phyloP scores from a whole-genome alignment of 2,797 vertebrate genomes.

The Garrulus glandarius region DNA sequence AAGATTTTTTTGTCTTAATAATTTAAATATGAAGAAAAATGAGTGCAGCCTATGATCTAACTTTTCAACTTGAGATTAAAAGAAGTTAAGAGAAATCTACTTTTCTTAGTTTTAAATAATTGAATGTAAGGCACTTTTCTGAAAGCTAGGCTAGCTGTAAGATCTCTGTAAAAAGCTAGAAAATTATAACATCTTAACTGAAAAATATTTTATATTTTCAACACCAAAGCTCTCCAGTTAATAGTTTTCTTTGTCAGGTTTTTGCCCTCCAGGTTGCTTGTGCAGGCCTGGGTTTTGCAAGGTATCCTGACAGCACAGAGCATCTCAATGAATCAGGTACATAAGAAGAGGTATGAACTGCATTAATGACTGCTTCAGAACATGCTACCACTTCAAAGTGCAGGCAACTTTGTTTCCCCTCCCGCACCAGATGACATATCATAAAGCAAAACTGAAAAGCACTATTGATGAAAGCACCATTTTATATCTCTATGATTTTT shows the following conservation, averaged over 20 bases:
- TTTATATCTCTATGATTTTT: slow-evolving; percentile 35
- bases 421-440: slow-evolving; percentile 32
- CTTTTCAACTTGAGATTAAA: neutral
- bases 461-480: slow-evolving; percentile 16
- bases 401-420: slow-evolving; percentile 17
- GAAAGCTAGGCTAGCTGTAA: neutral
- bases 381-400: slow-evolving; percentile 38
- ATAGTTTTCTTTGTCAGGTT: neutral
- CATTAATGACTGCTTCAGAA: slow-evolving; percentile 18
- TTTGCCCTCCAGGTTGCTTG: neutral
- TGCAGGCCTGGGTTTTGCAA: neutral
- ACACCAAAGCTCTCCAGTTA: neutral
- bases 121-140: neutral
- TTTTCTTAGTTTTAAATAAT: neutral
- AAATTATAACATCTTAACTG: neutral
- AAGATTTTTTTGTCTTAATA: neutral
- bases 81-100: neutral
- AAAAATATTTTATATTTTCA: slow-evolving; percentile 19
- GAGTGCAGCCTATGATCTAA: neutral
- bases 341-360: neutral
- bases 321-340: neutral
- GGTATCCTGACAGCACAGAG: neutral
- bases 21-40: neutral
- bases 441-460: slow-evolving; percentile 43
- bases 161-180: neutral